These are phyloP conservation scores for Drosophila birchii DNA, from an alignment of 2,888 invertebrate species.

Conservation along the genomic window DNA sequence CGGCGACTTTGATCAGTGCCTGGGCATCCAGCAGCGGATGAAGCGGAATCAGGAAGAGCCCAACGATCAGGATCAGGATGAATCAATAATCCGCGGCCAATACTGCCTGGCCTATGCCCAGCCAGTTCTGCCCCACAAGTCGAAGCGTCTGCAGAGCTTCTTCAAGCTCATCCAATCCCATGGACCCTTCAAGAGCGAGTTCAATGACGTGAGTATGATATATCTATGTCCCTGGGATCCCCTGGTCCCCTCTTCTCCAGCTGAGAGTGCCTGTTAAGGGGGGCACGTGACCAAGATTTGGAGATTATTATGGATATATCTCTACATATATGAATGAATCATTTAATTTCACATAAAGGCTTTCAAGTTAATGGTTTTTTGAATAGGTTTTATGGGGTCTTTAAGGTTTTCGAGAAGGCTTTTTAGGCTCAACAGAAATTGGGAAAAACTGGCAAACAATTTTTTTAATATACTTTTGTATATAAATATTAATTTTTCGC, in stretches of 20 bases:
- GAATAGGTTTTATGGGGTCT: conserved; percentile 3
- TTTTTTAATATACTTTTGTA: not conserved
- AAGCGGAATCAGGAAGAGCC: conserved; percentile 6
- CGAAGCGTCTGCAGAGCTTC: conserved; percentile 85
- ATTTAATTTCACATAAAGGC: conserved; percentile 11
- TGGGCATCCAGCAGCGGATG: conserved; percentile 67
- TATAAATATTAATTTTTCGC: not conserved
- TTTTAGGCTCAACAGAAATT: not conserved
- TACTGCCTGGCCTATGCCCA: conserved; percentile 89
- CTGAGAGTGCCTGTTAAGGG: conserved; percentile 14
- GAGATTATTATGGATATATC: not conserved
- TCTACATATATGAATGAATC: not conserved
- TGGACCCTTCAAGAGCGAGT: conserved; percentile 87
- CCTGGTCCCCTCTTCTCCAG: not conserved
- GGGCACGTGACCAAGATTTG: conserved; percentile 21
- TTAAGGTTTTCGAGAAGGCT: not conserved
- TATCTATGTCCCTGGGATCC: too few relatives aligned
- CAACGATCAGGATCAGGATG: conserved; percentile 6
- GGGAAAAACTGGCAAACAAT: not conserved
- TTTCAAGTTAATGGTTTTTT: not conserved
- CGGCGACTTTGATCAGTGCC: conserved; percentile 86
- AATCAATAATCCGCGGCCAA: conserved; percentile 84
- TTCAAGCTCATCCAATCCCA: conserved; percentile 87
- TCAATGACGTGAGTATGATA: conserved; percentile 87
- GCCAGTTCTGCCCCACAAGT: conserved; percentile 86